These are phyloP conservation scores for Drosophila imparisetae DNA, from an alignment of 2,888 invertebrate species.

Conservation along the genomic window DNA sequence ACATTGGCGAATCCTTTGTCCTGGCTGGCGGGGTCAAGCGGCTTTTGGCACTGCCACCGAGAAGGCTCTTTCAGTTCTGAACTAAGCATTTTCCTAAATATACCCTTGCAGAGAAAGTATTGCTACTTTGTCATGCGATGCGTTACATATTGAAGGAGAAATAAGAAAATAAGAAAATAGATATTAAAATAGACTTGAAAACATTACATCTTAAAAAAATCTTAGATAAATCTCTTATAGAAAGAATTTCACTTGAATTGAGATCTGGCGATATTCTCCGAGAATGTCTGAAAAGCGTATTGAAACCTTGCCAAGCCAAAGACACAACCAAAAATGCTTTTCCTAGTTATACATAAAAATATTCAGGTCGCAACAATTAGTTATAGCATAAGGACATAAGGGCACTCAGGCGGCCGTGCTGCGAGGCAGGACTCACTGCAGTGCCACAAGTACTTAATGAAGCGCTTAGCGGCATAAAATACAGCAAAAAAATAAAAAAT, in stretches of 20 bases:
- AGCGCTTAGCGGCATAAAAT: slow-evolving; percentile 62
- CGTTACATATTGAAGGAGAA: neutral
- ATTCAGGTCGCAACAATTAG: slow-evolving; percentile 74
- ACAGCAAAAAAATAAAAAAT: slow-evolving; percentile 9
- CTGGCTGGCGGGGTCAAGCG: slow-evolving; percentile 48
- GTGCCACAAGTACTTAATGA: slow-evolving; percentile 73
- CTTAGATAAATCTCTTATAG: too few relatives aligned
- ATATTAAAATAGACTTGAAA: neutral
- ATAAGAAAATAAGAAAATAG: neutral
- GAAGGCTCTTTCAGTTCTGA: slow-evolving; percentile 1
- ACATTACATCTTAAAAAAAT: neutral
- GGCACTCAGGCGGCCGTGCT: slow-evolving; percentile 41
- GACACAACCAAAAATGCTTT: neutral
- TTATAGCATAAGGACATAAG: slow-evolving; percentile 72
- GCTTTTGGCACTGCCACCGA: slow-evolving; percentile 7
- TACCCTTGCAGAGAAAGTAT: neutral
- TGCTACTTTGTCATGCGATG: neutral
- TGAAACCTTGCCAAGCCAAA: neutral
- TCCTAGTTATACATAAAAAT: slow-evolving; percentile 9
- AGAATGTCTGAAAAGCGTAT: neutral
- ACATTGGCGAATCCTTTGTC: slow-evolving; percentile 20
- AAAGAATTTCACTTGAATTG: neutral
- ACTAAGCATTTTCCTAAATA: slow-evolving; percentile 30
- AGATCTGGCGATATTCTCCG: neutral
- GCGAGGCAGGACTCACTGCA: slow-evolving; percentile 43